Evolutionary conservation across 1,140 invertebrate species (phyloP), one percentile per base, ranked within the genome.

Genomic region (Macrobrachium rosenbergii): DNA sequence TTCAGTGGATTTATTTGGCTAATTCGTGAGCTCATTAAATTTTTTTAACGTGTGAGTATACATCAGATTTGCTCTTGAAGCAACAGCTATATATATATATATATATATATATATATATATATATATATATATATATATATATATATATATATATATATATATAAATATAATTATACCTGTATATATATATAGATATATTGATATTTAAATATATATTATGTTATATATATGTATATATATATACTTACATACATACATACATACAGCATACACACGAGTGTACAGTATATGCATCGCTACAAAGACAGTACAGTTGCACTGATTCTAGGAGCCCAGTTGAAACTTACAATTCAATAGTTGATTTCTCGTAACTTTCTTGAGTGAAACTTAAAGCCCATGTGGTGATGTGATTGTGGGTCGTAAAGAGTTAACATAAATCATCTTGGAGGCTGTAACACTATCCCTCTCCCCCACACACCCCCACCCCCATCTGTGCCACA

Each of bases 51-150:
- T 75, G 37, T 23, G 37, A 6, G 8, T 75, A 28, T 43, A 19
- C 12, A 43, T 8, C 11, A 45, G 2, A 75, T 19, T 43, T n/a
- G n/a, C n/a, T n/a, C n/a, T n/a, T n/a, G n/a, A n/a, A n/a, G n/a
- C n/a, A n/a, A n/a, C n/a, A n/a, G n/a, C n/a, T n/a, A n/a, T n/a
- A n/a, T n/a, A n/a, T n/a, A n/a, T n/a, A n/a, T 43, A 64, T 23
- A 28, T 62, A 64, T 63, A 14, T 16, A n/a, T 60, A 16, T 60
- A 19, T 10, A 37, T 62, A 19, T 6, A 28, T 17, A 43, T 72
- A 52, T 52, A 82, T 82, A 82, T 82, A 82, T 69, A 69, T 82
- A 82, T 82, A 82, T 82, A 52, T 82, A 82, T 82, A 82, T 82
- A 82, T 82, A 69, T 82, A n/a, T 82, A 82, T 82, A 52, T 69